A percentile compares a stretch with the other conserved stretches of the same genome.
These are phyloP conservation scores for Bombus fervidus DNA, from an alignment of 1,140 invertebrate genomes.

Conservation along the genomic window DNA sequence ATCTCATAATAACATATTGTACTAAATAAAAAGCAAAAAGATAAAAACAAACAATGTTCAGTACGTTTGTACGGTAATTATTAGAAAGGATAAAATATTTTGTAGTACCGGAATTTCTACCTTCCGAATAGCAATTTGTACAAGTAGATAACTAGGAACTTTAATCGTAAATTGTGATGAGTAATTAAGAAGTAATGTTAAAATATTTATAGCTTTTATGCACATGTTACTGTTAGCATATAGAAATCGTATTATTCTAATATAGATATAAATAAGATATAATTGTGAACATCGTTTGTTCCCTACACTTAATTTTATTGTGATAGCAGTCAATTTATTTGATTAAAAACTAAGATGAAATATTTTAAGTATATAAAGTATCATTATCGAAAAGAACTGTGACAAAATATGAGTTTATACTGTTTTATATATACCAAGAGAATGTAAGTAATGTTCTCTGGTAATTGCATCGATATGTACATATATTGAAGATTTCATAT, in stretches of 20 bases:
- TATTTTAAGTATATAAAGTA: slow-evolving; percentile 26
- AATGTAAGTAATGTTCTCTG: slow-evolving; percentile 21
- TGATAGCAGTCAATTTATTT: slow-evolving; percentile 48
- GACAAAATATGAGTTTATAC: slow-evolving; percentile 28
- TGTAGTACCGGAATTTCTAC: slow-evolving; percentile 52
- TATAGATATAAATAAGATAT: slow-evolving; percentile 23
- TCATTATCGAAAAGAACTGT: neutral
- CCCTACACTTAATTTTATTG: slow-evolving; percentile 49
- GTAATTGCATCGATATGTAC: neutral
- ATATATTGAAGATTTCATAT: slow-evolving; percentile 15
- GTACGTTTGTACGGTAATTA: slow-evolving; percentile 35
- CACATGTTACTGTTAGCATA: slow-evolving; percentile 48
- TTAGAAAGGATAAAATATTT: slow-evolving; percentile 57
- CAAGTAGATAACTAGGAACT: slow-evolving; percentile 33
- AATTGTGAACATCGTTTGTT: slow-evolving; percentile 35
- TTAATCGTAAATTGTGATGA: slow-evolving; percentile 44
- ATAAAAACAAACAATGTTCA: slow-evolving; percentile 8
- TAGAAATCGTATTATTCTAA: slow-evolving; percentile 46
- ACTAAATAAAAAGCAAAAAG: neutral
- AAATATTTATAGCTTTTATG: slow-evolving; percentile 46
- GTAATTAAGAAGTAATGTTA: slow-evolving; percentile 43
- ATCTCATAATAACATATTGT: neutral
- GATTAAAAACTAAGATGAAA: slow-evolving; percentile 29
- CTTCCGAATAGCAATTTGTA: slow-evolving; percentile 50
- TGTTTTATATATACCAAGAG: slow-evolving; percentile 26